Base-by-base conservation (phyloP, 2,888 invertebrate species). In the Alitta virens region DNA sequence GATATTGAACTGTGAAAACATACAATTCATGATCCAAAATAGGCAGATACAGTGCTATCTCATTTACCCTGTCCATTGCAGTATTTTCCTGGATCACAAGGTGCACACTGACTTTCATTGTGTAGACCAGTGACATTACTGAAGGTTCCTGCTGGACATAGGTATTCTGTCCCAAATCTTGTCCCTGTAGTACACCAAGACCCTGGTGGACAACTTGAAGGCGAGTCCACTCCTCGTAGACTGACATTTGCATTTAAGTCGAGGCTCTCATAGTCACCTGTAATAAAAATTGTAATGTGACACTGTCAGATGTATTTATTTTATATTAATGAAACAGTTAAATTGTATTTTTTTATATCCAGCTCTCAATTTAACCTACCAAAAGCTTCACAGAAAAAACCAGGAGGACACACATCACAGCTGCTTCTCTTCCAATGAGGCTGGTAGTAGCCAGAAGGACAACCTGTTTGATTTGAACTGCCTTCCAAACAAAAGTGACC, bases 381-480 rank as follows among this genome's bases (percentile, higher is more conserved):
- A 64, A 74, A 69, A 5, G 68, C 66, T 14, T 75, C 76, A 64
- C 79, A 79, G 69, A 76, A 79, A 3, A 75, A 77, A 5, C 78
- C 79, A 14, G 69, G 66, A 26, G 78, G 78, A 64, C 80, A 80
- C 49, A 63, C 56, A 51, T 76, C 75, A 72, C 79, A 79, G 56
- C 67, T 66, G 26, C 67, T 72, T 65, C 72, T 70, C 40, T 63
- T 68, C 77, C 77, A 78, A 65, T 74, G 75, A 2, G 75, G 69
- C 63, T 79, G 79, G 66, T 76, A 79, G 14, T 70, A 67, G n/a
- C 79, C 79, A 2, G 78, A 77, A 16, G 78, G 78, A 66, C 79
- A 79, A 3, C 78, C 78, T 23, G 77, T 79, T 68, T 79, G 67
- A 63, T 79, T 79, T 64, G 71, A 70, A 55, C 76, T 77, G 38